Percentiles rank a stretch among this genome's conserved stretches.
These are phyloP conservation scores for Pampus argenteus DNA, from an alignment of 2,797 vertebrate species.

Conservation along the genomic window DNA sequence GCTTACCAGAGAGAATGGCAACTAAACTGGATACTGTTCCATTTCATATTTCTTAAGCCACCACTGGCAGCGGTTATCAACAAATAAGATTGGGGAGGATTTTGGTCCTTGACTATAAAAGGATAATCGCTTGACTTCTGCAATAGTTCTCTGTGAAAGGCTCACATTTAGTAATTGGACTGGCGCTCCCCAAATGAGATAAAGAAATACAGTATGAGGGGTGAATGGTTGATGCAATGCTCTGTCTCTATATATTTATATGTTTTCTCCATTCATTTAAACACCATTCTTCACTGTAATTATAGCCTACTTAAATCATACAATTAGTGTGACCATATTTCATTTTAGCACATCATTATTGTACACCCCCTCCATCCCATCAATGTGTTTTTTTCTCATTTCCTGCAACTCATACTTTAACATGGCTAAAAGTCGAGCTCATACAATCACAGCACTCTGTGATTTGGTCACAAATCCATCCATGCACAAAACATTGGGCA, in stretches of 20 bases:
- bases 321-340: constrained; percentile 23
- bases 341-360: constrained; percentile 36
- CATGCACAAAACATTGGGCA: too few relatives aligned
- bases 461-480: too few relatives aligned
- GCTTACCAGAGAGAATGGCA: constrained; percentile 53
- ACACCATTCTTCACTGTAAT: not conserved
- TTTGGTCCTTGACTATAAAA: constrained; percentile 55
- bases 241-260: not conserved
- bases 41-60: constrained; percentile 46
- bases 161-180: constrained; percentile 55
- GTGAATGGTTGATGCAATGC: constrained; percentile 33
- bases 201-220: constrained; percentile 24
- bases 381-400: not conserved
- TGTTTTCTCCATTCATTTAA: constrained; percentile 25
- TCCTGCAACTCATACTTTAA: not conserved
- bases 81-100: constrained; percentile 64
- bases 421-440: not conserved
- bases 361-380: not conserved
- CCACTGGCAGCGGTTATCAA: constrained; percentile 46
- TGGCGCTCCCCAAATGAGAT: constrained; percentile 41
- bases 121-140: constrained; percentile 54
- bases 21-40: constrained; percentile 49
- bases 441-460: too few relatives aligned
- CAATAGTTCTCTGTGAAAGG: constrained; percentile 36
- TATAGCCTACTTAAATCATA: constrained; percentile 24